Evolutionary conservation across 2,797 vertebrate species (phyloP).

Genomic region (Acrossocheilus fasciatus): DNA sequence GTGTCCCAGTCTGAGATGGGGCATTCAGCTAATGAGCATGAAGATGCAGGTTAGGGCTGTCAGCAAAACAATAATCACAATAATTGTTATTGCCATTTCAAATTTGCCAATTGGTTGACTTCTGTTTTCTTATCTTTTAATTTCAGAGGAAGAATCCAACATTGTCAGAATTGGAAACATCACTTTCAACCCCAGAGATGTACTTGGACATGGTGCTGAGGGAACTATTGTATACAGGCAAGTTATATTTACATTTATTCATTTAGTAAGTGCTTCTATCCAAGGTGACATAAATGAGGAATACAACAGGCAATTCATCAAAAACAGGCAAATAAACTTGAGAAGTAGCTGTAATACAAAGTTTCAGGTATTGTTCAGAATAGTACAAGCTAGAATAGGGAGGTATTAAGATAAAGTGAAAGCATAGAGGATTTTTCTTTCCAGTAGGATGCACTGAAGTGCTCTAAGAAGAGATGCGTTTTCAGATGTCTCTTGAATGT

Average conservation of each 20-base stretch:
- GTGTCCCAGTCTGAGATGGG: slow-evolving; percentile 85
- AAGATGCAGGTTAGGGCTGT: slow-evolving; percentile 82
- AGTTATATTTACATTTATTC: slow-evolving; percentile 23
- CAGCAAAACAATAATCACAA: neutral
- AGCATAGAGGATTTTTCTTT: too few relatives aligned
- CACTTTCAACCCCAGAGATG: slow-evolving; percentile 89
- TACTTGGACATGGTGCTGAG: slow-evolving; percentile 95
- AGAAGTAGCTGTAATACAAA: neutral
- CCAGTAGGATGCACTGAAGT: too few relatives aligned
- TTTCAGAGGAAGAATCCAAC: slow-evolving; percentile 84
- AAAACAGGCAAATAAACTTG: too few relatives aligned
- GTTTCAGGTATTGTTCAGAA: neutral
- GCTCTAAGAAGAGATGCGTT: too few relatives aligned
- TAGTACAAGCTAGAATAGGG: too few relatives aligned
- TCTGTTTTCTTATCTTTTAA: neutral
- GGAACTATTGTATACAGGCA: slow-evolving; percentile 98
- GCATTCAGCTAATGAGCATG: slow-evolving; percentile 84
- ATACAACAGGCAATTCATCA: too few relatives aligned
- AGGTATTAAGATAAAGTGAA: too few relatives aligned
- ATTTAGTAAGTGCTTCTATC: neutral
- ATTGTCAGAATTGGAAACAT: slow-evolving; percentile 92
- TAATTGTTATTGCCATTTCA: neutral
- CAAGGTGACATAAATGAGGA: neutral
- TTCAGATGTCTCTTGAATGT: too few relatives aligned
- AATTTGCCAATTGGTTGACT: neutral